Conservation (phyloP, 2,888 invertebrate species). For the Ecdyonurus torrentis region DNA sequence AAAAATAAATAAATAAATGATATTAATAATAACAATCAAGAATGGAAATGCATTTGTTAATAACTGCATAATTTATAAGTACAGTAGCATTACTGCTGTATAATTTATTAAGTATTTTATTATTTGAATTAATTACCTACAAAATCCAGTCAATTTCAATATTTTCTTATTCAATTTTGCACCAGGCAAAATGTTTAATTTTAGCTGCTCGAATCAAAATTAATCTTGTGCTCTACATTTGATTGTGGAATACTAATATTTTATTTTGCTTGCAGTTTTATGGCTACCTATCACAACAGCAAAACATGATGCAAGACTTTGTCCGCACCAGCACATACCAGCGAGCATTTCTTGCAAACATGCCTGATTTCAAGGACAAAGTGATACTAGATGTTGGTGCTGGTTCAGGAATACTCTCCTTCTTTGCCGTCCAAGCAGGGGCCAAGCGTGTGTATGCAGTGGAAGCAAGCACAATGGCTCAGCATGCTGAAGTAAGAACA, state of each 20-base stretch:
- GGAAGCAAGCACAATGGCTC: constrained; percentile 98
- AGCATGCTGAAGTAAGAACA: constrained; percentile 58
- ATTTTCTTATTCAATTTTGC: too few relatives aligned
- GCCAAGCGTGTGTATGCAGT: constrained; percentile 94
- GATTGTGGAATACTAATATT: background rate
- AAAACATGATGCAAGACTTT: constrained; percentile 99
- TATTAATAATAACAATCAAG: too few relatives aligned
- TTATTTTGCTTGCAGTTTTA: constrained; percentile 52
- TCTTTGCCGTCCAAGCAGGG: constrained; percentile 96
- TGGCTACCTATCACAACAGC: constrained; percentile 96
- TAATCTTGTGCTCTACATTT: constrained; percentile 4
- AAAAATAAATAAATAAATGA: too few relatives aligned
- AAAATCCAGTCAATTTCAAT: too few relatives aligned
- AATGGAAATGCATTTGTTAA: too few relatives aligned
- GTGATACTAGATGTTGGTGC: constrained; percentile 95
- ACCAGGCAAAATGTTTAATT: too few relatives aligned
- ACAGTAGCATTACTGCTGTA: too few relatives aligned
- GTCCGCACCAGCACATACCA: constrained; percentile 97
- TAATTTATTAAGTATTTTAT: too few relatives aligned
- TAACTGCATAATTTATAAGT: too few relatives aligned
- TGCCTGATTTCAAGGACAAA: constrained; percentile 83
- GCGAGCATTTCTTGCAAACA: constrained; percentile 85
- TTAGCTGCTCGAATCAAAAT: background rate
- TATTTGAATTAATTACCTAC: too few relatives aligned
- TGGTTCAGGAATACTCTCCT: constrained; percentile 94